Conservation (phyloP, 2,888 invertebrate species). For the Hesperia comma region DNA sequence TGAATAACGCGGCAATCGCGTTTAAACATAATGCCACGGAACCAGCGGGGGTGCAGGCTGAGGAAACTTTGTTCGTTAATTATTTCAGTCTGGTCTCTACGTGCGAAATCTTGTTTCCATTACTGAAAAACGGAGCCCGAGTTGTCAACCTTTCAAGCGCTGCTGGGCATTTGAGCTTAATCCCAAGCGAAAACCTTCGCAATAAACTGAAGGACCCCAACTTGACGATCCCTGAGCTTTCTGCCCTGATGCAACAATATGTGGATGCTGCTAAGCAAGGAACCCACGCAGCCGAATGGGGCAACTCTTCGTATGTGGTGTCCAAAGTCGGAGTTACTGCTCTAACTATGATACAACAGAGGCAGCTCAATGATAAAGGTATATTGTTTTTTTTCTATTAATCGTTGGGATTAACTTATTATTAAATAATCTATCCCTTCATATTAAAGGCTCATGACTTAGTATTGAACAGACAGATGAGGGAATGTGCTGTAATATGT, state of each 20-base stretch:
- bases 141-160: conserved; percentile 90
- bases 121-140: conserved; percentile 87
- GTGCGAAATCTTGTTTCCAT: conserved; percentile 88
- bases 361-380: conserved; percentile 63
- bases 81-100: conserved; percentile 86
- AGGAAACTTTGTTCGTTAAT: conserved; percentile 87
- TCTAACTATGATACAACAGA: conserved; percentile 87
- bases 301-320: conserved; percentile 86
- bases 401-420: too few relatives aligned
- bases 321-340: conserved; percentile 90
- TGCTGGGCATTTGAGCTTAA: conserved; percentile 83
- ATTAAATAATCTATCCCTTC: too few relatives aligned
- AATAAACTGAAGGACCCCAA: conserved; percentile 77
- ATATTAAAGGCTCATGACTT: too few relatives aligned
- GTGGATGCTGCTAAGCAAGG: conserved; percentile 81
- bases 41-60: conserved; percentile 87
- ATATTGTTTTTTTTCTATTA: background rate
- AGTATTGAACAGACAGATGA: too few relatives aligned
- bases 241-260: conserved; percentile 86
- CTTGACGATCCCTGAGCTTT: conserved; percentile 83
- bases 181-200: conserved; percentile 82
- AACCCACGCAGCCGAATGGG: conserved; percentile 78
- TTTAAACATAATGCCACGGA: conserved; percentile 85
- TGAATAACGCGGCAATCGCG: conserved; percentile 91
- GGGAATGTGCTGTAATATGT: too few relatives aligned